A percentile compares a stretch with the other conserved stretches of the same genome.
Conservation (phyloP, 2,797 vertebrate genomes). For the Neosilurus hyrtlii region DNA sequence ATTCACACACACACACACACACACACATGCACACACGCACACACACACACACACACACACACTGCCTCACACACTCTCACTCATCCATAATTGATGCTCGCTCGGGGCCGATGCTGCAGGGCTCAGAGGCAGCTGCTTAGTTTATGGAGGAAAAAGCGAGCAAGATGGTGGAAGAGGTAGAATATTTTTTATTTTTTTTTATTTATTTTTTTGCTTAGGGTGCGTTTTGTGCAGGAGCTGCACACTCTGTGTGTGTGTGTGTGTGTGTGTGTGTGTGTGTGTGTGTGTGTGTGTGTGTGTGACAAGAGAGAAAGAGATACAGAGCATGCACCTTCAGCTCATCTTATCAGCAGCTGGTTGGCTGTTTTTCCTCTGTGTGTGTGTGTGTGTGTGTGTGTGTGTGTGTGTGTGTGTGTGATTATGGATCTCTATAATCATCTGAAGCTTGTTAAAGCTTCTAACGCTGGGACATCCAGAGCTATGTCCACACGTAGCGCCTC, state of each 20-base stretch:
- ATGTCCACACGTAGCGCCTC: background rate
- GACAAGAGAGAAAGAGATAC: constrained; percentile 19
- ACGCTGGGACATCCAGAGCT: background rate
- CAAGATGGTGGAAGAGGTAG: constrained; percentile 87
- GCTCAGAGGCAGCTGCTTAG: constrained; percentile 80
- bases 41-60: constrained; percentile 45
- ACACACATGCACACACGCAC: constrained; percentile 35
- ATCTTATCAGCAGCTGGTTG: constrained; percentile 55
- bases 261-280: constrained; percentile 15
- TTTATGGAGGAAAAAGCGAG: constrained; percentile 81
- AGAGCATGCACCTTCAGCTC: constrained; percentile 45
- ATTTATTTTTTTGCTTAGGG: constrained; percentile 45
- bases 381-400: constrained; percentile 31
- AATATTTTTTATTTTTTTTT: constrained; percentile 64
- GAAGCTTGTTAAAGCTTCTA: background rate
- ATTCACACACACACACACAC: constrained; percentile 53
- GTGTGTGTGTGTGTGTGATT: constrained; percentile 30
- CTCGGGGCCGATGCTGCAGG: constrained; percentile 81
- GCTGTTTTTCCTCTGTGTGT: constrained; percentile 32
- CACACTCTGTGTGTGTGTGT: constrained; percentile 22
- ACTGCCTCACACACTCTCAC: constrained; percentile 52
- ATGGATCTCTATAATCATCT: background rate
- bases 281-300: background rate
- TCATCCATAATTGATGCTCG: constrained; percentile 76
- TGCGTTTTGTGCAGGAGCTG: constrained; percentile 52